Percentiles rank a stretch among this genome's conserved stretches.
Conservation (phyloP, 2,797 vertebrate species). For the Hippopotamyrus pictus region DNA sequence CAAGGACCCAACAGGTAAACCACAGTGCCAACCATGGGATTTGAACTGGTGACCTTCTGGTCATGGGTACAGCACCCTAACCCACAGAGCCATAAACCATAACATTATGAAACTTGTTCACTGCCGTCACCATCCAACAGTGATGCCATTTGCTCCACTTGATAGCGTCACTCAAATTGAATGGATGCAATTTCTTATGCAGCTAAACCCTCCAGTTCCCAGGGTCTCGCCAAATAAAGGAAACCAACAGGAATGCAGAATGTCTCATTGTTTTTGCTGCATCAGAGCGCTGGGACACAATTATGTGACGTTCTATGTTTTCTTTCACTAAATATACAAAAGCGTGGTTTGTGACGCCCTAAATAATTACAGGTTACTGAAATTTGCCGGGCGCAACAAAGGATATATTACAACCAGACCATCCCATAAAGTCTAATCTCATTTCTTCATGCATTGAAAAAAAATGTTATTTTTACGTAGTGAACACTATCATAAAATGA, state of each 20-base stretch:
- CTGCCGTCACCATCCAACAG: neutral
- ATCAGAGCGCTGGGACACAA: conserved; percentile 47
- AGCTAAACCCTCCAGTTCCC: neutral
- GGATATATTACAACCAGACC: neutral
- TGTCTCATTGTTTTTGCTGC: conserved; percentile 41
- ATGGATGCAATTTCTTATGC: neutral
- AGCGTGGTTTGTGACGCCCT: conserved; percentile 51
- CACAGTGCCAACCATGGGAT: neutral
- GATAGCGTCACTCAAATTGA: neutral
- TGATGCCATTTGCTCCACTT: neutral
- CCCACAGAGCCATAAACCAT: neutral
- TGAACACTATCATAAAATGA: neutral
- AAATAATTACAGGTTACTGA: conserved; percentile 57
- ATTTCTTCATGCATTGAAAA: neutral
- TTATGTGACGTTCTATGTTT: conserved; percentile 48
- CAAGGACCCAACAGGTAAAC: neutral
- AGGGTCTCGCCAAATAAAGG: conserved; percentile 20
- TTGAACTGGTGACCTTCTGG: neutral
- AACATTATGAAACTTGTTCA: neutral
- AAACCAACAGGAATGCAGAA: conserved; percentile 56
- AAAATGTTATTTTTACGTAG: neutral
- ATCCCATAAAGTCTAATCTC: neutral
- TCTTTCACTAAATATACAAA: conserved; percentile 59
- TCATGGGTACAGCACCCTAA: neutral
- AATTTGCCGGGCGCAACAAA: conserved; percentile 34